phyloP scores from a whole-genome alignment of 64 coral and sea anemone genomes.

The Exaiptasia diaphana region DNA sequence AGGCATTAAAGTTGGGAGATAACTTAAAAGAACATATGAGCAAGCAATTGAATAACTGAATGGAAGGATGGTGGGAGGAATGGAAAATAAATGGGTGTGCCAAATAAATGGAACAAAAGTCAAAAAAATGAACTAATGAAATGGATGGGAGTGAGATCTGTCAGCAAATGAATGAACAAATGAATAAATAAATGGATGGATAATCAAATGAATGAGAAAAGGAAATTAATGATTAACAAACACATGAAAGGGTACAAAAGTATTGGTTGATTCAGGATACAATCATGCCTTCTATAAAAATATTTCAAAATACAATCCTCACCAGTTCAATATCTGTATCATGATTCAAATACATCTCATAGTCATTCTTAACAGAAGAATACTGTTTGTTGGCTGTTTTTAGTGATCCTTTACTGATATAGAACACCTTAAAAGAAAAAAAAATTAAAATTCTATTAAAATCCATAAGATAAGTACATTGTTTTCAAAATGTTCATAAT shows the following conservation, averaged over 20 bases:
- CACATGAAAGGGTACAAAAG: too few species aligned
- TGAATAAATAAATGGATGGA: not conserved
- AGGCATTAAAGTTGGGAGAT: not conserved
- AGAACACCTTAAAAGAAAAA: slow-evolving; percentile 68
- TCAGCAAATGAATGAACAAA: too few species aligned
- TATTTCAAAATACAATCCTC: not conserved
- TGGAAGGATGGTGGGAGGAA: not conserved
- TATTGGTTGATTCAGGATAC: too few species aligned
- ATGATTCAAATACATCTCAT: slow-evolving; percentile 88
- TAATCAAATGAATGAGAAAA: not conserved
- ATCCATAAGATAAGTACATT: not conserved
- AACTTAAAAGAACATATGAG: not conserved
- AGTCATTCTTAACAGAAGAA: slow-evolving; percentile 88
- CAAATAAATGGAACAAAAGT: too few species aligned
- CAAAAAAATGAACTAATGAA: too few species aligned
- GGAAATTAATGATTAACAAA: too few species aligned
- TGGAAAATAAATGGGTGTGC: too few species aligned
- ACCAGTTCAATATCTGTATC: slow-evolving; percentile 86
- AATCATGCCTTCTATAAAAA: too few species aligned
- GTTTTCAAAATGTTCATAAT: not conserved
- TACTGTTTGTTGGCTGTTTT: slow-evolving; percentile 92
- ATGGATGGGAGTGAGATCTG: too few species aligned
- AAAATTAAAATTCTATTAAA: not conserved
- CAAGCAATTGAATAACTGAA: not conserved
- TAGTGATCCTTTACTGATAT: slow-evolving; percentile 81